Conservation (phyloP, 2,113 vertebrate species). For the Heterotis niloticus region DNA sequence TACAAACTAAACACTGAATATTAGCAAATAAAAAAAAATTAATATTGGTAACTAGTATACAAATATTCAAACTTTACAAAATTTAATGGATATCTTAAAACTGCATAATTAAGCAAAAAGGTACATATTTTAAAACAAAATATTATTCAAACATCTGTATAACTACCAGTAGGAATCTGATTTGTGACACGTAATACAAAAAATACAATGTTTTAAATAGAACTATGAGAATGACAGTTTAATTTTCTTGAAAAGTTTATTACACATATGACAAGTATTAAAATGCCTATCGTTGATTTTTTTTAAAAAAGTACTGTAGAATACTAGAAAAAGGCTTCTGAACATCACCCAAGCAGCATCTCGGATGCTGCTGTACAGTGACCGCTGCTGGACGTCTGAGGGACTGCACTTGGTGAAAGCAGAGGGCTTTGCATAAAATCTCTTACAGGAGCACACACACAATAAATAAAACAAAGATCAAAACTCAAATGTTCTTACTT, state of each 20-base stretch:
- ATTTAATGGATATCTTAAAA: constrained; percentile 51
- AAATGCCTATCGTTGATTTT: constrained; percentile 17
- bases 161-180: constrained; percentile 31
- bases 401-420: constrained; percentile 24
- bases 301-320: constrained; percentile 33
- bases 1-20: constrained; percentile 40
- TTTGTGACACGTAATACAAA: constrained; percentile 30
- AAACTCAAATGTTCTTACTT: neutral
- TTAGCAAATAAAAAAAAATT: constrained; percentile 37
- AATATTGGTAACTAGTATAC: constrained; percentile 43
- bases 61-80: constrained; percentile 54
- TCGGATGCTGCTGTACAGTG: constrained; percentile 29
- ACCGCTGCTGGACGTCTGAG: constrained; percentile 43
- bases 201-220: constrained; percentile 24
- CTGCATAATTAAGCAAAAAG: constrained; percentile 36
- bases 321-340: constrained; percentile 33
- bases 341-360: neutral
- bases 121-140: constrained; percentile 39
- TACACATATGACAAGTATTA: constrained; percentile 21
- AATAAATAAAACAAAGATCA: constrained; percentile 9
- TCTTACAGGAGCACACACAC: too few species aligned
- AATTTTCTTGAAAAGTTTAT: constrained; percentile 19
- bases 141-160: constrained; percentile 37
- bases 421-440: constrained; percentile 1
- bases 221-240: constrained; percentile 20